Conservation (phyloP, 2,113 vertebrate genomes). For the Seriola dumerili region DNA sequence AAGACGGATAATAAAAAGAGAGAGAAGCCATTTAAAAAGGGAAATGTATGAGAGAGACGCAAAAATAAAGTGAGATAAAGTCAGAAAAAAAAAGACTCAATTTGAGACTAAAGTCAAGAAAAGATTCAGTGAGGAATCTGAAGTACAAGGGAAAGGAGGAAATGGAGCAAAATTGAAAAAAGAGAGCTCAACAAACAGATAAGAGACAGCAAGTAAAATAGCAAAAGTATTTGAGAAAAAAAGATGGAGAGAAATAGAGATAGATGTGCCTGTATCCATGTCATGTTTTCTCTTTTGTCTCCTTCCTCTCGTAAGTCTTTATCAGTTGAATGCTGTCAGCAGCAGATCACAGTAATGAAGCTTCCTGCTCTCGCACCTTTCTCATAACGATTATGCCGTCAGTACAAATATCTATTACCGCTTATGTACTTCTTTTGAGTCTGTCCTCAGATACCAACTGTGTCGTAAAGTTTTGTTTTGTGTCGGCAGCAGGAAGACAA, state of each 20-base stretch:
- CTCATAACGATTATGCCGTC: slow-evolving; percentile 6
- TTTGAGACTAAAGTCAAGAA: too few relatives aligned
- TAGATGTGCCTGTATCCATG: neutral
- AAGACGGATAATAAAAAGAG: too few relatives aligned
- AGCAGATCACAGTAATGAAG: neutral
- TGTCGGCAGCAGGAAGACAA: slow-evolving; percentile 28
- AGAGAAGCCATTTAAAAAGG: too few relatives aligned
- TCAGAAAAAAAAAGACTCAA: neutral
- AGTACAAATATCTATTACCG: neutral
- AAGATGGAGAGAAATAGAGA: neutral
- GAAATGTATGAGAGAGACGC: too few relatives aligned
- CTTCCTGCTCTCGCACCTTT: neutral
- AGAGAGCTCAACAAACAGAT: too few relatives aligned
- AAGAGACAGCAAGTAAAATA: neutral
- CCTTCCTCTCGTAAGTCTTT: neutral
- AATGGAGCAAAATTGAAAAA: neutral
- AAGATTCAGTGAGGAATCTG: neutral
- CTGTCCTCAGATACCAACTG: neutral
- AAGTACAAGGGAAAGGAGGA: neutral
- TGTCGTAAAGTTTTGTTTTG: neutral
- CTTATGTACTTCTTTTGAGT: neutral
- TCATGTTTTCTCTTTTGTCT: neutral
- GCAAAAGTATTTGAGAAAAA: neutral
- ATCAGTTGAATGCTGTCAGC: neutral
- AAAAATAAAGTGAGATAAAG: neutral